Evolutionary conservation across 2,888 invertebrate genomes (phyloP), one percentile per base, ranked within the genome.

Genomic region (Drosophila kuntzei): DNA sequence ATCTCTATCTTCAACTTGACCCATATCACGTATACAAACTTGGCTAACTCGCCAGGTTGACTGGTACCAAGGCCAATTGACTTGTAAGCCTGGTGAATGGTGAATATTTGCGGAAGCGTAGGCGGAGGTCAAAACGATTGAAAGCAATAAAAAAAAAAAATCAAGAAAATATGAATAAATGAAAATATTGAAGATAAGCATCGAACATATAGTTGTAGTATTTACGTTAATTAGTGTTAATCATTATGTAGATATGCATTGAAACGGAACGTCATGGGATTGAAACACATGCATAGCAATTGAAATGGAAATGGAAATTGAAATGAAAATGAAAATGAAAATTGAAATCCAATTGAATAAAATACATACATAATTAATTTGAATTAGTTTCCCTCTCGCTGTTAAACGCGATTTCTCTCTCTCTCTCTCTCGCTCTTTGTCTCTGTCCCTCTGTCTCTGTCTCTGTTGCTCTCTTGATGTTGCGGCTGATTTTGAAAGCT

Each of bases 51-150:
- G 27, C 36, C 25, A 1, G 37, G n/a, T 14, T 34, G 49, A 14
- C 29, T 37, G 51, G 47, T 32, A 47, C 47, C 47, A 47, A 47
- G 47, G 47, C 18, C 32, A 47, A 47, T 29, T 12, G 18, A n/a
- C 12, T 29, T 47, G 47, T 47, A 32, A 53, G 39, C 43, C 43
- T 22, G 72, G 65, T 66, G 75, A 78, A 78, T 79, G 77, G 67
- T 34, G 20, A 2, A 12, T 37, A 47, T 44, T 53, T 46, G 65
- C 76, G 76, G 79, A 76, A 75, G 76, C 71, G 75, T 78, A 58
- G 79, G 75, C 60, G 71, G 65, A 74, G 62, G 62, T 78, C 61
- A 49, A 44, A 68, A 8, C 49, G 39, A 64, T 73, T 59, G 25
- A 20, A 51, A 50, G 18, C 22, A 2, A 16, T 22, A 8, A 16